A percentile compares a stretch with the other conserved stretches of the same genome.
Evolutionary conservation across 2,113 vertebrate genomes (phyloP).

Genomic region (Papio anubis): DNA sequence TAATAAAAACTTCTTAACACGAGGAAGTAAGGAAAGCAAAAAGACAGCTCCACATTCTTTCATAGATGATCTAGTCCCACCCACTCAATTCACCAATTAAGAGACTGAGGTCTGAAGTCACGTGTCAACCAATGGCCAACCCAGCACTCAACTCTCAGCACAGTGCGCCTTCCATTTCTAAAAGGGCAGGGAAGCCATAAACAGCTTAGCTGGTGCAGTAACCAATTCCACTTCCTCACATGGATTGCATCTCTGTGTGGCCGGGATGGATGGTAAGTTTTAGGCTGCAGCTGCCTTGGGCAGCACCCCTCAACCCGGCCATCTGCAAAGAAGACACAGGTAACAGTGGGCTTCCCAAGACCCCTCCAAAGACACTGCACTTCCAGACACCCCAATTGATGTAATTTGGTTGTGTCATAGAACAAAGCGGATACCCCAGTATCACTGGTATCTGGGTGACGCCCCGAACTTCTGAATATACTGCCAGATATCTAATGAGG

Average conservation of each 20-base stretch:
- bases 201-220: background rate
- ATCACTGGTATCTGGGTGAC: background rate
- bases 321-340: background rate
- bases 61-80: background rate
- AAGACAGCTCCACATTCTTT: background rate
- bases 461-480: background rate
- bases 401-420: background rate
- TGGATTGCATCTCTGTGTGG: background rate
- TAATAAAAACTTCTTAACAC: slow-evolving; percentile 34
- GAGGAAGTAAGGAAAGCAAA: slow-evolving; percentile 27
- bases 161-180: background rate
- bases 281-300: background rate
- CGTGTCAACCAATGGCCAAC: background rate
- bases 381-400: background rate
- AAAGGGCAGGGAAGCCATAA: background rate
- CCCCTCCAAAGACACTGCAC: background rate
- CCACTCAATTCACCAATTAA: slow-evolving; percentile 2
- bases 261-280: background rate
- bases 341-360: background rate
- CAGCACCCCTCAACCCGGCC: background rate
- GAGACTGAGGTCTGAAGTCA: background rate
- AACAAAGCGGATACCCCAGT: background rate
- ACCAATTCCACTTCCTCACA: background rate
- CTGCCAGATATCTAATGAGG: background rate
- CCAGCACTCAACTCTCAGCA: background rate